Percentiles rank a stretch among this genome's conserved stretches.
Evolutionary conservation across 1,140 invertebrate species (phyloP).

Genomic region (Drosophila auraria): DNA sequence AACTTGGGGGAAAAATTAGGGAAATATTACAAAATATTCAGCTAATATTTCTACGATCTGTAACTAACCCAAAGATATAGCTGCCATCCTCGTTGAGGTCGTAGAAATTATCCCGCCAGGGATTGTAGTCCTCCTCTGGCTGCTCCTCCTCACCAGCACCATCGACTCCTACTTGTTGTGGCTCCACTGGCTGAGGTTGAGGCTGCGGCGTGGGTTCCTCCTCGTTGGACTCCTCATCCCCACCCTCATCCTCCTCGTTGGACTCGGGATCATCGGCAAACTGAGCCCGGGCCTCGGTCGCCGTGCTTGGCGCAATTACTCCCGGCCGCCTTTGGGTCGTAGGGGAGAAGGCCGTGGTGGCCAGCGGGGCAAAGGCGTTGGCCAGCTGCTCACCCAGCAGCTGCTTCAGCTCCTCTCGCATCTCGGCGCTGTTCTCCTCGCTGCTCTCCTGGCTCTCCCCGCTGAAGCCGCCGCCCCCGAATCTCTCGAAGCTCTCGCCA

Average conservation of each 20-base stretch:
- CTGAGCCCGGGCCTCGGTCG: conserved; percentile 28
- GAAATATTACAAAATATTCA: too few relatives aligned
- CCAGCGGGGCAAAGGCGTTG: conserved; percentile 54
- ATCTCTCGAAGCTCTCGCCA: conserved; percentile 48
- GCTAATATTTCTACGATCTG: neutral
- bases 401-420: conserved; percentile 45
- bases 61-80: conserved; percentile 65
- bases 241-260: conserved; percentile 11
- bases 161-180: neutral
- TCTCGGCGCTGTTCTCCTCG: conserved; percentile 29
- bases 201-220: neutral
- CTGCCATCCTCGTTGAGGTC: conserved; percentile 68
- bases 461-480: neutral
- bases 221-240: conserved; percentile 3
- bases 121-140: conserved; percentile 53
- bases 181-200: neutral
- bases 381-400: conserved; percentile 55
- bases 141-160: neutral
- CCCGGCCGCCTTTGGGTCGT: conserved; percentile 43
- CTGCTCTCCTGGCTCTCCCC: conserved; percentile 17
- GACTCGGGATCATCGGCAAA: conserved; percentile 28
- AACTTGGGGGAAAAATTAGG: conserved; percentile 16
- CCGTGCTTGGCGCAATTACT: conserved; percentile 51
- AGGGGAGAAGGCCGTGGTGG: conserved; percentile 35
- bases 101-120: conserved; percentile 70